Conservation (phyloP, 2,797 vertebrate species). For the Prunella strophiata region DNA sequence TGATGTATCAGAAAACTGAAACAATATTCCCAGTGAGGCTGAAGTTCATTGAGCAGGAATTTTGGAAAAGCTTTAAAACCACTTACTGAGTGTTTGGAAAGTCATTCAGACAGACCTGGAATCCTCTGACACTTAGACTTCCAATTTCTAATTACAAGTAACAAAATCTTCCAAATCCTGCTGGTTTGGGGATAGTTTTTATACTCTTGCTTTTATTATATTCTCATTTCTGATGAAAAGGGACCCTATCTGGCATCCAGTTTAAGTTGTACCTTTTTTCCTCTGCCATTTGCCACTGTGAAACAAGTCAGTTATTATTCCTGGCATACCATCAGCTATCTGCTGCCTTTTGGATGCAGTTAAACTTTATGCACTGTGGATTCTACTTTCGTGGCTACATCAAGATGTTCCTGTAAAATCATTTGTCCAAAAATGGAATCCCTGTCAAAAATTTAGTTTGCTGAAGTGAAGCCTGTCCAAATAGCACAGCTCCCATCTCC, state of each 20-base stretch:
- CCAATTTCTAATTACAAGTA: not conserved
- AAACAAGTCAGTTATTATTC: not conserved
- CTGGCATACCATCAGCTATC: constrained; percentile 12
- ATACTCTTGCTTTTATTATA: not conserved
- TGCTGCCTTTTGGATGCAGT: constrained; percentile 15
- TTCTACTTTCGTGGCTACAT: not conserved
- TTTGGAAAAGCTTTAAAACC: constrained; percentile 9
- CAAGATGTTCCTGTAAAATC: constrained; percentile 23
- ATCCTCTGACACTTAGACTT: not conserved
- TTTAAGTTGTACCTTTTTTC: not conserved
- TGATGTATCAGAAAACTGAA: not conserved
- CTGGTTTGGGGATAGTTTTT: not conserved
- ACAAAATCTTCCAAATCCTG: not conserved
- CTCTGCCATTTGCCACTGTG: not conserved
- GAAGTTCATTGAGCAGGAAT: not conserved
- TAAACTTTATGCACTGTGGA: not conserved
- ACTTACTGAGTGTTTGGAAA: not conserved
- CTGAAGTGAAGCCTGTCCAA: not conserved
- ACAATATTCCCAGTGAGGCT: not conserved
- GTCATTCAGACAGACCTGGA: constrained; percentile 19
- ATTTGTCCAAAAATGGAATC: not conserved
- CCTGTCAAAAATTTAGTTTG: not conserved
- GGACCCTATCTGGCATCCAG: not conserved
- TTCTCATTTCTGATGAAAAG: not conserved
- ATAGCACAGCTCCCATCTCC: not conserved